A percentile compares a stretch with the other conserved stretches of the same genome.
Evolutionary conservation across 1,140 invertebrate genomes (phyloP).

Genomic region (Pogonognathellus flavescens): DNA sequence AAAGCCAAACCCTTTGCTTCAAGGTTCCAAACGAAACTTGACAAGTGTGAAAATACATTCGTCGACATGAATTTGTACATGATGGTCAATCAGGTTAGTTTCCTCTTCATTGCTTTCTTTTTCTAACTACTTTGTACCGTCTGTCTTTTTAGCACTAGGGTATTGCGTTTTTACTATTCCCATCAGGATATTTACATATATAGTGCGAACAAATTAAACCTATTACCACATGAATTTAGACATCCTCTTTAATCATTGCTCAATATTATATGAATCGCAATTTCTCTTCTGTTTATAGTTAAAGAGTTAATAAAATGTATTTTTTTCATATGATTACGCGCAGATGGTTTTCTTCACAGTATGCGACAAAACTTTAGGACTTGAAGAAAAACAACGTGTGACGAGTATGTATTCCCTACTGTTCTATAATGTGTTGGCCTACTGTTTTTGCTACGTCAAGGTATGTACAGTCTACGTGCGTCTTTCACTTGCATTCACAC

Average conservation of each 20-base stretch:
- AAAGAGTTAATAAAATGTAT: not conserved
- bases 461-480: conserved; percentile 2
- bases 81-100: conserved; percentile 58
- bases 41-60: conserved; percentile 60
- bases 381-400: conserved; percentile 73
- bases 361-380: conserved; percentile 77
- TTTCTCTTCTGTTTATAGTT: too few species aligned
- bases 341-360: conserved; percentile 81
- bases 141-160: too few species aligned
- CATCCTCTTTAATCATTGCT: too few species aligned
- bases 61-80: conserved; percentile 59
- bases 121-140: not conserved
- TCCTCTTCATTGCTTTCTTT: not conserved
- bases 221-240: too few species aligned
- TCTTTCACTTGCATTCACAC: not conserved
- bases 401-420: conserved; percentile 82
- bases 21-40: conserved; percentile 45
- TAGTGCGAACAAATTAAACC: too few species aligned
- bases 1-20: conserved; percentile 14
- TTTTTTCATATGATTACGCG: conserved; percentile 69
- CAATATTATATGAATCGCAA: too few species aligned
- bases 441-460: conserved; percentile 81
- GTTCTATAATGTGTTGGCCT: conserved; percentile 85
- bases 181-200: too few species aligned
- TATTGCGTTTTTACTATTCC: too few species aligned